A percentile compares a stretch with the other conserved stretches of the same genome.
phyloP scores from a whole-genome alignment of 2,797 vertebrate genomes.

The Scyliorhinus canicula region DNA sequence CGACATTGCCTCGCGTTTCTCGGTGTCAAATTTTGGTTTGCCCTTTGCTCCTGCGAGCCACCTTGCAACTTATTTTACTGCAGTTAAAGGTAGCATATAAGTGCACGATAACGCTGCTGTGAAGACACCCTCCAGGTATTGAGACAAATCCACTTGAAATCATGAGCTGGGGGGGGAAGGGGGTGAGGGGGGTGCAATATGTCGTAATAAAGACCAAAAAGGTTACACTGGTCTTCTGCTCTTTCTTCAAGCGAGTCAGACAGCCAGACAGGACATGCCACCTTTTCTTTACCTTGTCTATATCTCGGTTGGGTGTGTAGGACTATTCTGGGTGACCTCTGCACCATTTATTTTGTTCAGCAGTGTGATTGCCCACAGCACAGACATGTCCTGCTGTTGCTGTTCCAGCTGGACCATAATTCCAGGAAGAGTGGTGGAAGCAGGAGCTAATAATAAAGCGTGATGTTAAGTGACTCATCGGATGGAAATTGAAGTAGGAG shows the following conservation, averaged over 20 bases:
- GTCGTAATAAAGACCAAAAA: neutral
- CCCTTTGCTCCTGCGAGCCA: too few species aligned
- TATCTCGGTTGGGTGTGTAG: neutral
- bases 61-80: neutral
- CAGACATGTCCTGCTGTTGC: neutral
- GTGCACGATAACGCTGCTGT: neutral
- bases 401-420: neutral
- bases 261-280: neutral
- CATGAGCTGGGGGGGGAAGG: neutral
- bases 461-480: neutral
- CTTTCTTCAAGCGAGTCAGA: neutral
- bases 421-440: neutral
- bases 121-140: neutral
- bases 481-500: neutral
- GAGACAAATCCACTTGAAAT: neutral
- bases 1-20: neutral
- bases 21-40: neutral
- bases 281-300: neutral
- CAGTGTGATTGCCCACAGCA: neutral
- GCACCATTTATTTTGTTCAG: neutral
- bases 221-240: neutral
- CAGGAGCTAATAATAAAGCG: neutral
- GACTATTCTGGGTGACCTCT: neutral
- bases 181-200: neutral
- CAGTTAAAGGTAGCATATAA: neutral